phyloP scores from a whole-genome alignment of 2,113 vertebrate genomes.

The Phrynocephalus versicolor region DNA sequence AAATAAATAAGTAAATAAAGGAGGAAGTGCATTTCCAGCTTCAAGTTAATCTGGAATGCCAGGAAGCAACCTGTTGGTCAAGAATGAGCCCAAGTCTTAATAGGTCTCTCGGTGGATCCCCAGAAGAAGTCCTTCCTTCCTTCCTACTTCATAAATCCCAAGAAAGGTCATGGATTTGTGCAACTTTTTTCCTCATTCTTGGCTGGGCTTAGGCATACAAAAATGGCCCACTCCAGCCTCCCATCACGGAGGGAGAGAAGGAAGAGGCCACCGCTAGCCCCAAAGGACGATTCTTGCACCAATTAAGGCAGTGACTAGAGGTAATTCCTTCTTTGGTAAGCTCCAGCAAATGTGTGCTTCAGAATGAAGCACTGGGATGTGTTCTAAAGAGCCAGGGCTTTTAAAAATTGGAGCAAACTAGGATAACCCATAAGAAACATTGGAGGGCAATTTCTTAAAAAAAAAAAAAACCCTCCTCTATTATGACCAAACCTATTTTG shows the following conservation, averaged over 20 bases:
- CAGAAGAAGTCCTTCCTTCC: neutral
- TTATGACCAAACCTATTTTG: too few relatives aligned
- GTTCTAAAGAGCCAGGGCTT: too few relatives aligned
- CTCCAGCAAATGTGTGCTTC: too few relatives aligned
- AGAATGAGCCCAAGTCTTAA: neutral
- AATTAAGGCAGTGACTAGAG: too few relatives aligned
- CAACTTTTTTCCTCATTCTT: neutral
- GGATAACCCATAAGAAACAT: too few relatives aligned
- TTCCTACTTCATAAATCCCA: neutral
- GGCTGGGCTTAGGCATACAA: neutral
- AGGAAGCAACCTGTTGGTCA: neutral
- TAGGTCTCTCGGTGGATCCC: neutral
- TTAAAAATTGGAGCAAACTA: too few relatives aligned
- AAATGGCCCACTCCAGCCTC: neutral
- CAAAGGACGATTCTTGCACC: neutral
- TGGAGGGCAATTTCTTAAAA: too few relatives aligned
- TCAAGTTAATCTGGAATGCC: neutral
- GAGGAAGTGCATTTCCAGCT: neutral
- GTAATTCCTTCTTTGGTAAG: too few relatives aligned
- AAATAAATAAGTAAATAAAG: too few relatives aligned
- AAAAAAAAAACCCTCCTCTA: too few relatives aligned
- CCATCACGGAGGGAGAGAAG: neutral
- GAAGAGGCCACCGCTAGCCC: neutral
- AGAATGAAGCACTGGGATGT: too few relatives aligned
- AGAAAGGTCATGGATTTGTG: neutral